Evolutionary conservation across 2,113 vertebrate species (phyloP), one percentile per base, ranked within the genome.

Genomic region (Eptesicus fuscus): DNA sequence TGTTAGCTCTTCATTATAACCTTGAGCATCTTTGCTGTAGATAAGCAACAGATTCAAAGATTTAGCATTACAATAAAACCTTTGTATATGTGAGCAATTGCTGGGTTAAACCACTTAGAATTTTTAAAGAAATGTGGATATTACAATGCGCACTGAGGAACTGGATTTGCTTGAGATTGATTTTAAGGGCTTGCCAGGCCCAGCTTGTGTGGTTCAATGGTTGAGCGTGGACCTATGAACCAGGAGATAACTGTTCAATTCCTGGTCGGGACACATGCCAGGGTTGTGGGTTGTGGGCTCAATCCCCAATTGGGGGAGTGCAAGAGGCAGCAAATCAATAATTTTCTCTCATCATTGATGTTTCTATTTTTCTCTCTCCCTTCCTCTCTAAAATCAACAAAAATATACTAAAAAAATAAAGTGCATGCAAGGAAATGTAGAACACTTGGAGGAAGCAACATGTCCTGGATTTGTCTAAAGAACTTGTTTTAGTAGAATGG

Each of bases 71-170:
- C 6, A 84, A 63, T 95, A 87, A 88, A 83, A 74, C 2, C 12
- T 69, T 22, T 69, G 25, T 25, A 67, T 74, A 88, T 88, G 53
- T 90, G 65, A 84, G 20, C 70, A 96, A 96, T 78, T 93, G 23
- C 32, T 91, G 30, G 25, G 22, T 42, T 83, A 25, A 5, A 49
- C 4, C 9, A 79, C 35, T 80, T 61, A 20, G 1, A 35, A 28
- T 47, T 88, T 79, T 69, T 89, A 56, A 87, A 51, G n/a, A 88
- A 79, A 56, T 22, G 5, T 77, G 12, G 9, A 83, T 83, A 37
- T 74, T 84, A 83, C 20, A 84, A 18, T 53, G 20, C 37, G 4
- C 9, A 63, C 25, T 80, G 37, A 61, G n/a, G 80, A 73, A 49
- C 1, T 80, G 22, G 14, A 87, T 74, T 80, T 79, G 9, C n/a